Percentiles rank a stretch among this genome's conserved stretches.
Conservation (phyloP, 2,888 invertebrate species). For the Nasonia oneida region DNA sequence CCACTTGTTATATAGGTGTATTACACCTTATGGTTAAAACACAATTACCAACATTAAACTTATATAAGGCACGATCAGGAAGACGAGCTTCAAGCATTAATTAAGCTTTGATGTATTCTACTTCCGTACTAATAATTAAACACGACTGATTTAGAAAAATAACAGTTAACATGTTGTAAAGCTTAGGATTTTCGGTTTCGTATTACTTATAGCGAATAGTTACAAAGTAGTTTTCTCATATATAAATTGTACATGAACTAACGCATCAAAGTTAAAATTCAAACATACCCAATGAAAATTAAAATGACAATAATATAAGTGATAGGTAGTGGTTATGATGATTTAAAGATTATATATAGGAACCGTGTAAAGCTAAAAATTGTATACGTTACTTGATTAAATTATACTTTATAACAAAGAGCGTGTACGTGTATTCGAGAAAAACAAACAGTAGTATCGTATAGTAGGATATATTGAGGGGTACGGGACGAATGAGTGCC, state of each 20-base stretch:
- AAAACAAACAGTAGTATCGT: slow-evolving; percentile 44
- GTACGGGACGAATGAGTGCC: slow-evolving; percentile 51
- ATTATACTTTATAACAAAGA: slow-evolving; percentile 39
- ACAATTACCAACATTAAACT: slow-evolving; percentile 27
- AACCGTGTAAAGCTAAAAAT: slow-evolving; percentile 20
- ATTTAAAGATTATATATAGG: slow-evolving; percentile 26
- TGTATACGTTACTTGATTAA: slow-evolving; percentile 36
- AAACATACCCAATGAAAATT: slow-evolving; percentile 43
- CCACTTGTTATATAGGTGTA: slow-evolving; percentile 10
- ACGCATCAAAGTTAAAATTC: slow-evolving; percentile 58
- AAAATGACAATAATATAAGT: slow-evolving; percentile 31
- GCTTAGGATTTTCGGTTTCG: slow-evolving; percentile 14
- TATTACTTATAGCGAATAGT: slow-evolving; percentile 41
- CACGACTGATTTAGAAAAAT: slow-evolving; percentile 10
- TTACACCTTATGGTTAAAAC: not conserved
- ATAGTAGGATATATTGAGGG: slow-evolving; percentile 33
- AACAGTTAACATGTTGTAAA: slow-evolving; percentile 4
- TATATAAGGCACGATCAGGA: slow-evolving; percentile 37
- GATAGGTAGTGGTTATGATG: slow-evolving; percentile 37
- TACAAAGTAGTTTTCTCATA: slow-evolving; percentile 56
- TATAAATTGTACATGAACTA: slow-evolving; percentile 58
- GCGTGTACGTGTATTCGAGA: slow-evolving; percentile 35
- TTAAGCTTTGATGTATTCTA: slow-evolving; percentile 38
- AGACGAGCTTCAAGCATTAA: slow-evolving; percentile 50
- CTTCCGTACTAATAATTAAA: not conserved